Percentiles rank a stretch among this genome's conserved stretches.
Conservation (phyloP, 2,797 vertebrate genomes). For the Natrix natrix region DNA sequence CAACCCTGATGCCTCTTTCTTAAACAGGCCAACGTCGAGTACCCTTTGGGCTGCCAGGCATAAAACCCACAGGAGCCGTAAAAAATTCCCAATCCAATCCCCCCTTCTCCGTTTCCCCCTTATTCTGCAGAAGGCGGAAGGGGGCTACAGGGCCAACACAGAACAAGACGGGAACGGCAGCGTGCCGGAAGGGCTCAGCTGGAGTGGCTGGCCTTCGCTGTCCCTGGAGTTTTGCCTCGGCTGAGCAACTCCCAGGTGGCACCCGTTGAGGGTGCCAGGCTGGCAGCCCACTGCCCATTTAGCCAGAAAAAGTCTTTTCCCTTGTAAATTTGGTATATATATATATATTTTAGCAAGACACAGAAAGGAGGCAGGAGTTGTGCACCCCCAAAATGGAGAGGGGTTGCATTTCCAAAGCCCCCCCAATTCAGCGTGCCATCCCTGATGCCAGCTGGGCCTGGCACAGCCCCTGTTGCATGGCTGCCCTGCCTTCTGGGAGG, state of each 20-base stretch:
- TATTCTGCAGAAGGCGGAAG: not conserved
- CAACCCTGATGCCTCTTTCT: not conserved
- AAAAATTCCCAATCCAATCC: not conserved
- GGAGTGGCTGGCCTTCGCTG: rapidly evolving
- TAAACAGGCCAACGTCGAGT: not conserved
- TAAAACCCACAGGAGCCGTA: not conserved
- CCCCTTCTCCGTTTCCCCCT: rapidly evolving
- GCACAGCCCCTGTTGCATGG: not conserved
- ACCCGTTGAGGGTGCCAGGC: not conserved
- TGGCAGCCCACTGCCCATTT: not conserved
- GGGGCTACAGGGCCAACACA: not conserved
- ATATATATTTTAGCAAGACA: not conserved
- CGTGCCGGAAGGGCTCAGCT: rapidly evolving
- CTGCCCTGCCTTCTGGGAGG: not conserved
- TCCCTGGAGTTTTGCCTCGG: not conserved
- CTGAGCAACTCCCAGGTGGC: not conserved
- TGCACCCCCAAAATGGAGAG: not conserved
- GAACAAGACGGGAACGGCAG: not conserved
- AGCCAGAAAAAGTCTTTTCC: not conserved
- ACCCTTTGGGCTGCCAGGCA: not conserved
- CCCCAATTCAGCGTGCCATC: not conserved
- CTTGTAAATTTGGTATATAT: not conserved
- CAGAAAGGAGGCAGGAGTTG: not conserved
- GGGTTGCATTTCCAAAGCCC: not conserved
- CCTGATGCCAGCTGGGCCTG: no score